Evolutionary conservation across 1,140 invertebrate genomes (phyloP).

Genomic region (Lethocerus indicus): DNA sequence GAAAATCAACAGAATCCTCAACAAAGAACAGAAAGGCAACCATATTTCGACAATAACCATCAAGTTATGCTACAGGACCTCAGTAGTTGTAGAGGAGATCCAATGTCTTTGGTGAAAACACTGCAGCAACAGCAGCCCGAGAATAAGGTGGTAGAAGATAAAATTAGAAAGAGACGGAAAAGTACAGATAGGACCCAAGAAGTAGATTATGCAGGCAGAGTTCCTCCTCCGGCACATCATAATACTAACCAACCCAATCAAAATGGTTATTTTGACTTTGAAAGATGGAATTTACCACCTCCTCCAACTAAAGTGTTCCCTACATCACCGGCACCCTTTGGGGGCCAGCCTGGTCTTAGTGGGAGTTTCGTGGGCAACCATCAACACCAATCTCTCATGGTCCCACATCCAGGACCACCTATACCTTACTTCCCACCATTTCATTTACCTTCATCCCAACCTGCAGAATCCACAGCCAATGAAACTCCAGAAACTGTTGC

Average conservation of each 20-base stretch:
- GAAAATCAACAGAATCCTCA: slow-evolving; percentile 17
- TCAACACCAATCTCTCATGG: slow-evolving; percentile 42
- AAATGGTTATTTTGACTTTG: slow-evolving; percentile 55
- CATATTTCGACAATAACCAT: slow-evolving; percentile 33
- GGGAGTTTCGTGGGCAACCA: slow-evolving; percentile 26
- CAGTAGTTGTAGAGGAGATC: slow-evolving; percentile 48
- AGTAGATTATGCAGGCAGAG: slow-evolving; percentile 25
- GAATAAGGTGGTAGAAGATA: slow-evolving; percentile 10
- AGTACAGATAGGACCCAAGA: slow-evolving; percentile 11
- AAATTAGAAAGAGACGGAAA: slow-evolving; percentile 15
- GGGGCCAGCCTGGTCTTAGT: slow-evolving; percentile 35
- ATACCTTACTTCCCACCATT: slow-evolving; percentile 51
- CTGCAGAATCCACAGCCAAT: slow-evolving; percentile 1
- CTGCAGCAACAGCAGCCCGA: slow-evolving; percentile 13
- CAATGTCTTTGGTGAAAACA: slow-evolving; percentile 52
- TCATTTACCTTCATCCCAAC: slow-evolving; percentile 9
- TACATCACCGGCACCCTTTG: slow-evolving; percentile 29
- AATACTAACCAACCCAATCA: slow-evolving; percentile 39
- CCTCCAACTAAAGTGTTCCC: slow-evolving; percentile 45
- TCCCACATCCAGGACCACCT: slow-evolving; percentile 35
- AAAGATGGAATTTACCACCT: slow-evolving; percentile 49
- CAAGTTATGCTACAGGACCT: slow-evolving; percentile 46
- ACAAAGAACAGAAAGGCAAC: no score
- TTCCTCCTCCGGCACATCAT: slow-evolving; percentile 51
- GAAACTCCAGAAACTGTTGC: not conserved